Percentiles rank a stretch among this genome's conserved stretches.
These are phyloP conservation scores for Calephelis perditalis DNA, from an alignment of 2,888 invertebrate species.

Conservation along the genomic window DNA sequence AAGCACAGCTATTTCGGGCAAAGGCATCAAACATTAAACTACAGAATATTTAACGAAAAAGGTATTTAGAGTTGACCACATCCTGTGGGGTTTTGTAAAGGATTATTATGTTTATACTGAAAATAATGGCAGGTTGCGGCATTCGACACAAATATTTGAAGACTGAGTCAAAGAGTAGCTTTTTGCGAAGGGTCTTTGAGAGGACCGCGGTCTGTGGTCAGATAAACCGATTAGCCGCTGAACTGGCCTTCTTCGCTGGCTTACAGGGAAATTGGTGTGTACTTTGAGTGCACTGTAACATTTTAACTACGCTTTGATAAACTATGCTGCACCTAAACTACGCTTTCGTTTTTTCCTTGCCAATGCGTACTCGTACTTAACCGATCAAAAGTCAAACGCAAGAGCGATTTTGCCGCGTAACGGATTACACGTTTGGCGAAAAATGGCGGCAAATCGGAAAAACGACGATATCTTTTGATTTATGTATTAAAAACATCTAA, in stretches of 20 bases:
- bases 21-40: conserved; percentile 15
- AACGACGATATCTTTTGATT: too few species aligned
- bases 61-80: conserved; percentile 51
- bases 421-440: too few species aligned
- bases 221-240: conserved; percentile 63
- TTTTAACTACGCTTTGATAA: conserved; percentile 7
- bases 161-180: conserved; percentile 68
- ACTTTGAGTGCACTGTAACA: background rate
- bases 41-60: conserved; percentile 35
- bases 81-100: conserved; percentile 42
- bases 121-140: conserved; percentile 71
- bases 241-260: conserved; percentile 19
- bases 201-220: conserved; percentile 60
- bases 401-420: too few species aligned
- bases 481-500: too few species aligned
- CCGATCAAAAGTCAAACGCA: too few species aligned
- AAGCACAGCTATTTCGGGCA: conserved; percentile 13
- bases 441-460: too few species aligned
- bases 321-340: background rate
- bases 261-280: conserved; percentile 8
- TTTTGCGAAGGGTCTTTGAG: conserved; percentile 68
- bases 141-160: conserved; percentile 72
- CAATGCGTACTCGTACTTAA: too few species aligned
- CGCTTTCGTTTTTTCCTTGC: too few species aligned
- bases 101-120: conserved; percentile 73